Conservation (phyloP, 2,888 invertebrate species). For the Cerastis leucographa region DNA sequence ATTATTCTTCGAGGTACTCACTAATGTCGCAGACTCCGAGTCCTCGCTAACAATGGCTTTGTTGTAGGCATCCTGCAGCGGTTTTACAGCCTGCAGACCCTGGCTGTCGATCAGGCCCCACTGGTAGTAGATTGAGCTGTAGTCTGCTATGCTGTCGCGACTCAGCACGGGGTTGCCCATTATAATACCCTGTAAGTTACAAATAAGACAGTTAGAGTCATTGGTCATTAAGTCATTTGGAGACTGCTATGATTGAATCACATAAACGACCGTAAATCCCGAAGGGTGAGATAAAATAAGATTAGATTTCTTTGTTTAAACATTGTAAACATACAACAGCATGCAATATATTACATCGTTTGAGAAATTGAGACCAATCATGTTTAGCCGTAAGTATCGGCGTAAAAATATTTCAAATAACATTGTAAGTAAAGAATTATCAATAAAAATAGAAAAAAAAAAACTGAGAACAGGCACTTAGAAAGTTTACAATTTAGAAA, state of each 20-base stretch:
- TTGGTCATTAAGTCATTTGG: neutral
- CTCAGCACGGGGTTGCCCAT: constrained; percentile 90
- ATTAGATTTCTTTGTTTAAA: too few species aligned
- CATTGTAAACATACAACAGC: too few species aligned
- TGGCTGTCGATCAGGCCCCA: constrained; percentile 89
- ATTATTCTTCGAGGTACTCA: constrained; percentile 65
- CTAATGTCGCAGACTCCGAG: constrained; percentile 82
- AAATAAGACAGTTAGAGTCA: neutral
- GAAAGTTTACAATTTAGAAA: too few species aligned
- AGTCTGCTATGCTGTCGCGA: constrained; percentile 84
- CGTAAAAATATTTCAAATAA: too few species aligned
- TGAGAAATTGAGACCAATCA: too few species aligned
- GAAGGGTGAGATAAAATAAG: neutral
- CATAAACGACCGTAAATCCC: neutral
- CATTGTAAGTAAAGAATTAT: too few species aligned
- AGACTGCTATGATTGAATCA: neutral
- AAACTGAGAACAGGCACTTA: too few species aligned
- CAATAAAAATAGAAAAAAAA: too few species aligned
- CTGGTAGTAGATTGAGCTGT: constrained; percentile 85
- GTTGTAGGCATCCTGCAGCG: constrained; percentile 78
- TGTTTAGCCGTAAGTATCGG: too few species aligned
- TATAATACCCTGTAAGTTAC: constrained; percentile 84
- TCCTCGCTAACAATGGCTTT: constrained; percentile 85
- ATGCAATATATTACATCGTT: too few species aligned
- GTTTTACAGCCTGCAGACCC: constrained; percentile 75